Base-by-base conservation (phyloP, 2,113 vertebrate species). In the Myrmophylax atrothorax region DNA sequence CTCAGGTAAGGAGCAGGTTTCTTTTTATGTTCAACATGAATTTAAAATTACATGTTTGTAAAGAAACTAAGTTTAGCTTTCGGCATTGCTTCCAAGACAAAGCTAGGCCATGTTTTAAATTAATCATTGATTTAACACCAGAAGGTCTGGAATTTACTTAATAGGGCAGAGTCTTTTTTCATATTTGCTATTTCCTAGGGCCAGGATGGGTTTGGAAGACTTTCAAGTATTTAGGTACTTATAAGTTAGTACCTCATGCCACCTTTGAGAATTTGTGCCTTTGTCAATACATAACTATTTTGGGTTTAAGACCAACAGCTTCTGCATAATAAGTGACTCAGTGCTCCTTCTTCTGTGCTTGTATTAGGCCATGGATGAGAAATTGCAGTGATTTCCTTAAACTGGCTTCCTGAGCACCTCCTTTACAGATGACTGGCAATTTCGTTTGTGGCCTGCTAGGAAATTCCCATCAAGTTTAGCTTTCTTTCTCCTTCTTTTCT, bases 391-490 rank as follows among this genome's bases (percentile, higher is more conserved):
- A 79, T 93, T 96, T 96, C 60, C 87, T 96, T 90, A 80, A 94
- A 93, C 12, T 23, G 67, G 42, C 50, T 89, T 73, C 83, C 87
- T 9, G 2, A 70, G 62, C 89, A 95, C 10, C 17, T 80, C 82
- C 72, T 78, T 96, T 94, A 93, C 79, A 92, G 76, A 88, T 74
- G 70, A 44, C 74, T 96, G 79, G 25, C n/a, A 67, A 96, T 84
- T 42, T 97, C 91, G 44, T 88, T 92, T 38, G 59, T 96, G 95
- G 91, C 90, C 94, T 97, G 59, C 38, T 91, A 58, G 75, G 93
- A 94, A 96, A 94, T 94, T 93, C 90, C 89, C 89, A 91, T 95
- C 87, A 94, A 84, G 56, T 95, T 97, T 95, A 96, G 81, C 72
- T 67, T 87, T 80, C 49, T 93, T 97, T 97, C 47, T 84, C 59